Evolutionary conservation across 2,888 invertebrate species (phyloP).

Genomic region (Cerceris rybyensis): DNA sequence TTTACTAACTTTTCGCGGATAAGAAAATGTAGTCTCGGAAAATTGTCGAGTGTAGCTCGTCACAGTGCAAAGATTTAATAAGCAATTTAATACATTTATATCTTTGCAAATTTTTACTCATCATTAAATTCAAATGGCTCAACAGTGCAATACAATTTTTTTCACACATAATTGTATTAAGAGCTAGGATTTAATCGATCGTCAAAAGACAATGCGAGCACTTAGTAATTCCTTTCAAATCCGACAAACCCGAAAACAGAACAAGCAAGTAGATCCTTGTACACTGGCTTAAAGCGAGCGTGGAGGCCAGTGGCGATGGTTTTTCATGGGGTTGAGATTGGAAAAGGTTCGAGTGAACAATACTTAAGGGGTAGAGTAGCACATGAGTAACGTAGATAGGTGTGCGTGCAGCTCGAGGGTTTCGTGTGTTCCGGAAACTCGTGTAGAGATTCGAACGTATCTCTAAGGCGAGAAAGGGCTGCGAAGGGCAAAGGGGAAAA

Average conservation of each 20-base stretch:
- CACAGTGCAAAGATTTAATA: too few relatives aligned
- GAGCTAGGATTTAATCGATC: too few relatives aligned
- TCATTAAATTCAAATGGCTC: too few relatives aligned
- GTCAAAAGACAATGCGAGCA: too few relatives aligned
- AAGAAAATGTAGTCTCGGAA: too few relatives aligned
- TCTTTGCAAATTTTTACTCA: too few relatives aligned
- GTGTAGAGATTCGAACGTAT: constrained; percentile 40
- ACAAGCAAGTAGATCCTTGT: neutral
- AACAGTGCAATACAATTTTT: too few relatives aligned
- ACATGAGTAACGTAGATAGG: constrained; percentile 35
- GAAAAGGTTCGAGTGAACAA: constrained; percentile 63
- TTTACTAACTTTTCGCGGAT: too few relatives aligned
- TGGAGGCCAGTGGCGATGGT: constrained; percentile 4
- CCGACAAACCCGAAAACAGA: neutral
- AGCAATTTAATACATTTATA: too few relatives aligned
- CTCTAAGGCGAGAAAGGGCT: constrained; percentile 28
- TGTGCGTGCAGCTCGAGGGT: constrained; percentile 38
- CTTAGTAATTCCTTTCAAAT: too few relatives aligned
- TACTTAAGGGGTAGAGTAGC: constrained; percentile 37
- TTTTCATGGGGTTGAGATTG: constrained; percentile 57
- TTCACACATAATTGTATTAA: too few relatives aligned
- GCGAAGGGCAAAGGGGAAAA: constrained; percentile 36
- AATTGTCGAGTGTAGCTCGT: too few relatives aligned
- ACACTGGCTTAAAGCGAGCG: constrained; percentile 6
- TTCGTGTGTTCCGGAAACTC: constrained; percentile 62